Percentiles rank a stretch among this genome's conserved stretches.
Evolutionary conservation across 2,888 invertebrate genomes (phyloP).

Genomic region (Neocrepidodera transversa): DNA sequence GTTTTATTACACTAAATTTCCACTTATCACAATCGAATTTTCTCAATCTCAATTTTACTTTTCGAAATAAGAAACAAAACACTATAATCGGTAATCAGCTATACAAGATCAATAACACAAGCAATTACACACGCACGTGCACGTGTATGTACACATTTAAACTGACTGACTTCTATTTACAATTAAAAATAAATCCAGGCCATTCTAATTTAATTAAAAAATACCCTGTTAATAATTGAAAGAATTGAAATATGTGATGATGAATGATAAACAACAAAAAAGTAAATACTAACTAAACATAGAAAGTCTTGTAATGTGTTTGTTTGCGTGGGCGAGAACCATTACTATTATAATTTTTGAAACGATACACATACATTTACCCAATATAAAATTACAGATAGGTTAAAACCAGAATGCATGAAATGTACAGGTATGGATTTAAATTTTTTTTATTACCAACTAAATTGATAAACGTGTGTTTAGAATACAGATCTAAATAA

Average conservation of each 20-base stretch:
- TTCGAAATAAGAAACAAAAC: slow-evolving; percentile 6
- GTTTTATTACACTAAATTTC: too few relatives aligned
- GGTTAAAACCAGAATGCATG: too few relatives aligned
- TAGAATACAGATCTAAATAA: too few relatives aligned
- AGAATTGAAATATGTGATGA: neutral
- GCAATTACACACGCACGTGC: neutral
- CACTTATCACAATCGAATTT: too few relatives aligned
- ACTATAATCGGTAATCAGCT: neutral
- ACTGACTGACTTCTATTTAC: neutral
- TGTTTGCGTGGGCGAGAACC: neutral
- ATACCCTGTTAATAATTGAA: neutral
- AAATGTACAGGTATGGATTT: too few relatives aligned
- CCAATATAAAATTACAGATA: too few relatives aligned
- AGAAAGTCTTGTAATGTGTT: neutral
- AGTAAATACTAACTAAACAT: neutral
- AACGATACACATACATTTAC: too few relatives aligned
- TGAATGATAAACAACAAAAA: too few relatives aligned
- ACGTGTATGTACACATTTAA: neutral
- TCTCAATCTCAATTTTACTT: too few relatives aligned
- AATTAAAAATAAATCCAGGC: neutral
- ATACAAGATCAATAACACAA: neutral
- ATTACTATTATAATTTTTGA: too few relatives aligned
- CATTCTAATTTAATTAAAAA: neutral
- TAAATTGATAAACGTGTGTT: too few relatives aligned
- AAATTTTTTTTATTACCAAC: too few relatives aligned